Evolutionary conservation across 1,140 invertebrate genomes (phyloP), one percentile per base, ranked within the genome.

Genomic region (Globodera ellingtonae): DNA sequence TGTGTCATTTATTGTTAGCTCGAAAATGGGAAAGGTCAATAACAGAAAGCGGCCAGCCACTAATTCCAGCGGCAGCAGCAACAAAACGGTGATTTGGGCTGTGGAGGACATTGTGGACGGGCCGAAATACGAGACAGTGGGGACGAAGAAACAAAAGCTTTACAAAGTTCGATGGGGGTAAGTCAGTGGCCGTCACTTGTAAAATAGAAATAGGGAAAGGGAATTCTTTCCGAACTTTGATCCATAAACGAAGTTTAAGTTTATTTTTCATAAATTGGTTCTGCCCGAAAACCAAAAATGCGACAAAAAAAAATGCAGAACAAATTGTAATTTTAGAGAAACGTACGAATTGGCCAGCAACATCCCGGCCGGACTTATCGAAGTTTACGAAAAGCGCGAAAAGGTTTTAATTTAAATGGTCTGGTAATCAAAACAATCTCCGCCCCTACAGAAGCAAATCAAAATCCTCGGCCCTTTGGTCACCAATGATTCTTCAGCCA

Each of bases 71-170:
- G 48, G 7, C 72, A 56, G n/a, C 56, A 18, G 15, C 13, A 62
- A 62, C 18, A 62, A 62, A 62, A 62, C 56, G 1, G 56, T 65
- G 35, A 65, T 77, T 62, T 77, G 75, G 75, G 52, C 75, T 7
- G 65, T 77, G 24, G 75, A 77, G 13, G 75, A 77, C 69, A 69
- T 77, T 77, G 75, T 77, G 52, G 75, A 77, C 69, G 75, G 75
- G 4, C 75, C 75, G 46, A 77, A 77, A 67, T 24, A 62, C 13
- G 75, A 77, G 48, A 66, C 46, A 21, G 10, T 77, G 5, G 62
- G 62, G 4, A 62, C 50, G 2, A 77, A 77, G 18, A 77, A 69
- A 13, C 52, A 62, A 18, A 77, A 77, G 10, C 65, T 77, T 21
- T 77, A 77, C 18, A 77, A 77, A 77, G 75, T 77, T 4, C 75